These are phyloP conservation scores for Festucalex cinctus DNA, from an alignment of 2,113 vertebrate genomes.

Conservation along the genomic window DNA sequence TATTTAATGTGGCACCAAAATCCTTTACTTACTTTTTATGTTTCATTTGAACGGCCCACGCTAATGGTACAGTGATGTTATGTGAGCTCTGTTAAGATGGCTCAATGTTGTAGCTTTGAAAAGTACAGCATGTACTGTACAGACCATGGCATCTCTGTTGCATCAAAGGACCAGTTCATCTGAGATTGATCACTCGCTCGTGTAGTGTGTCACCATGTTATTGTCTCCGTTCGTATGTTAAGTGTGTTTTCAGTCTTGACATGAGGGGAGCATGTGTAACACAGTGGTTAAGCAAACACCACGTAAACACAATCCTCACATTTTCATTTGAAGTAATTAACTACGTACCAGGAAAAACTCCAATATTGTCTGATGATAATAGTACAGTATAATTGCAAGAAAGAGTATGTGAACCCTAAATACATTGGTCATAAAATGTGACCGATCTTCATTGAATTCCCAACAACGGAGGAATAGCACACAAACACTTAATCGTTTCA, in stretches of 20 bases:
- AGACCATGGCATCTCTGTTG: constrained; percentile 36
- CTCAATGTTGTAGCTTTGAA: constrained; percentile 30
- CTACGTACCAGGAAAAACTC: not conserved
- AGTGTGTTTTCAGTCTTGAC: constrained; percentile 22
- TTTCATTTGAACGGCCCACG: constrained; percentile 3
- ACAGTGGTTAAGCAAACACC: constrained; percentile 25
- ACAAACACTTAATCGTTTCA: not conserved
- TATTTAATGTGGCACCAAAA: not conserved
- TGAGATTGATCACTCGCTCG: constrained; percentile 26
- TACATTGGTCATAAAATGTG: not conserved
- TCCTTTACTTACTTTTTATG: not conserved
- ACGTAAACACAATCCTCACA: constrained; percentile 25
- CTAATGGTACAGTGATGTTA: constrained; percentile 6
- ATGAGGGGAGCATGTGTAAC: constrained; percentile 25
- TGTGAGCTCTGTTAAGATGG: constrained; percentile 1
- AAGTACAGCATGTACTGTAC: constrained; percentile 42
- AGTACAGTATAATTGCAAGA: too few species aligned
- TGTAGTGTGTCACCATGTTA: constrained; percentile 20
- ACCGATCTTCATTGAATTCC: not conserved
- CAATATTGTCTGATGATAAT: not conserved
- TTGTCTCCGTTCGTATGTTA: constrained; percentile 18
- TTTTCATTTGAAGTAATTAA: not conserved
- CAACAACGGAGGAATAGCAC: not conserved
- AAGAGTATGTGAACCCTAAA: too few species aligned
- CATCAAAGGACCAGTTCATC: constrained; percentile 29